phyloP scores from a whole-genome alignment of 2,113 vertebrate species.

The Sylvietta virens region DNA sequence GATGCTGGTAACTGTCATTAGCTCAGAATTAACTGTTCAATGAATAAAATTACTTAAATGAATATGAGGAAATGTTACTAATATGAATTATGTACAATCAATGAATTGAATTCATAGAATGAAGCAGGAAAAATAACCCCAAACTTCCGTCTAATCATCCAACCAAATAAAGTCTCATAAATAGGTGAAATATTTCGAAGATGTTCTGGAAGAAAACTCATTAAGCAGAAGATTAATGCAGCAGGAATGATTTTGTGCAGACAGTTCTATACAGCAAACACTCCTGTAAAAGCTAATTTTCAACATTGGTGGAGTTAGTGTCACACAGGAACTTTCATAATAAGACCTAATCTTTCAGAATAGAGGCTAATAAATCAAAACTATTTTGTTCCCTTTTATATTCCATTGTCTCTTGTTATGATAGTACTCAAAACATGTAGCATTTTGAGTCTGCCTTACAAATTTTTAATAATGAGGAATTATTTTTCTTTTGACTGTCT shows the following conservation, averaged over 20 bases:
- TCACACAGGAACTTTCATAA: not conserved
- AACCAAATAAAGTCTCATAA: not conserved
- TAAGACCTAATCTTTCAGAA: not conserved
- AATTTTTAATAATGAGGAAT: not conserved
- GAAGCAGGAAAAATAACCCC: not conserved
- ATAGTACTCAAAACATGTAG: not conserved
- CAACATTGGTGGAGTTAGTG: not conserved
- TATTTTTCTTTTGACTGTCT: not conserved
- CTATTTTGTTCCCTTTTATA: fast-evolving
- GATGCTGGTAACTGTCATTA: not conserved
- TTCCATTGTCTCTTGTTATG: not conserved
- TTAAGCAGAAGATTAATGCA: not conserved
- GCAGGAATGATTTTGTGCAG: not conserved
- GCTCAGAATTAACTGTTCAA: not conserved
- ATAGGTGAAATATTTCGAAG: not conserved
- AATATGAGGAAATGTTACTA: not conserved
- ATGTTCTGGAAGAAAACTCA: not conserved
- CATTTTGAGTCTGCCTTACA: not conserved
- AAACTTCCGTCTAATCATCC: not conserved
- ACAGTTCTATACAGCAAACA: not conserved
- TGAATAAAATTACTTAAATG: not conserved
- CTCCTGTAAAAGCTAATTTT: not conserved
- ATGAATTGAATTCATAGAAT: too few relatives aligned
- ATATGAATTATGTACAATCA: not conserved
- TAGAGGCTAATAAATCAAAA: not conserved